These are phyloP conservation scores for Lasioglossum leucozonium DNA, from an alignment of 2,888 invertebrate species.

Conservation along the genomic window DNA sequence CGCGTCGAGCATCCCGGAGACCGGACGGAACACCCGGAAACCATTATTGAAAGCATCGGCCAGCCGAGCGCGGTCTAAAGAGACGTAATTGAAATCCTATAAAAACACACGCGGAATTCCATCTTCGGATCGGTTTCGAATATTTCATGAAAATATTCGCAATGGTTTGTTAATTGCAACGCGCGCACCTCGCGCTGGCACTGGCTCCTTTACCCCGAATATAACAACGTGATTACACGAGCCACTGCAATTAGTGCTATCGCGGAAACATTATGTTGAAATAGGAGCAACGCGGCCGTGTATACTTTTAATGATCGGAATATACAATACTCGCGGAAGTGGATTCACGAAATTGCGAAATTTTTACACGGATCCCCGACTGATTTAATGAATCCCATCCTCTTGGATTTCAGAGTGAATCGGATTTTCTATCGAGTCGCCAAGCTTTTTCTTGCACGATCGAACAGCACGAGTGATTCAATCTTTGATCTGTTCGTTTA, in stretches of 20 bases:
- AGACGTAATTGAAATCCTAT: conserved; percentile 16
- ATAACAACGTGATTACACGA: background rate
- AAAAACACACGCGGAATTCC: background rate
- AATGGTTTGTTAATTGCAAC: background rate
- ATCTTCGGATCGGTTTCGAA: background rate
- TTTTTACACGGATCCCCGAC: background rate
- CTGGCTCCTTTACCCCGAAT: background rate
- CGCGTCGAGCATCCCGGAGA: background rate
- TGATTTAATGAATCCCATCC: background rate
- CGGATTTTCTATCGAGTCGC: background rate
- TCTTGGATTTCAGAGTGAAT: background rate
- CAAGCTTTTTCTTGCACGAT: background rate
- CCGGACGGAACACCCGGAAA: background rate
- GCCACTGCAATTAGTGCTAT: background rate
- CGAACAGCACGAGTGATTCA: background rate
- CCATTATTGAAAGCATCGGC: conserved; percentile 15
- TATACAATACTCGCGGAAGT: background rate
- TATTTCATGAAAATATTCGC: conserved; percentile 6
- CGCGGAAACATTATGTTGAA: background rate
- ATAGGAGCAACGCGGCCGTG: background rate
- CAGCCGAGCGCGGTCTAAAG: background rate
- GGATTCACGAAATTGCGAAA: background rate
- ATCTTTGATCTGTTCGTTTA: background rate
- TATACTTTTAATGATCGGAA: background rate
- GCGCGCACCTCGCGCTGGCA: background rate